Evolutionary conservation across 30 jellyfish, hydroid and myxozoan species (phyloP), one percentile per base, ranked within the genome.

Genomic region (Aurelia aurita): DNA sequence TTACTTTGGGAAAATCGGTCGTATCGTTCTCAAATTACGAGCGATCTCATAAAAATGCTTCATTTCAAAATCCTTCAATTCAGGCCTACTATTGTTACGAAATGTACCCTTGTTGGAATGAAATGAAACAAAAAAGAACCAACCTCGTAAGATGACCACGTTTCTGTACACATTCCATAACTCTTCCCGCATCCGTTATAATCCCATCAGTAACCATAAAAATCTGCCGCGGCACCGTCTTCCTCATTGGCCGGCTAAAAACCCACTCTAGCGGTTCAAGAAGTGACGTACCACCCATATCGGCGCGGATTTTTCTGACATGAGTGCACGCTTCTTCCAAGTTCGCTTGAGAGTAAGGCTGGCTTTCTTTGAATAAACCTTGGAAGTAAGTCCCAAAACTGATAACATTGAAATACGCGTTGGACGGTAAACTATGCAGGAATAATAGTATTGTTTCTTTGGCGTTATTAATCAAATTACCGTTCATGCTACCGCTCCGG

Each of bases 221-320:
- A 25, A 95, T 92, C 64, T 95, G 99, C 16, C 90, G 90, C 49
- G 97, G 96, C 58, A 73, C 86, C 19, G 88, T 87, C 58, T 85
- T 79, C 69, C 88, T 68, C 58, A 84, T 19, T 77, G 93, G 88
- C 21, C 58, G 80, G 73, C 78, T 58, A 49, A 80, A 82, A 12
- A 95, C 58, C 97, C 98, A 95, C 60, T 89, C 87, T 22, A 95
- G 91, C 11, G 98, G 96, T 66, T 95, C 97, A 27, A 86, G 79
- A 29, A 95, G 78, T 44, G 99, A 89, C 62, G 94, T 88, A 22
- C 94, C 93, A 45, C 97, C 95, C 96, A 77, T 87, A 46, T 85
- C 98, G 34, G 94, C 97, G 68, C 91, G 87, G 66, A 89, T 89
- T 18, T 73, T 80, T 45, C 90, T 77, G 47, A 94, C 90, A 64